Conservation (phyloP, 2,113 vertebrate genomes). For the Misgurnus anguillicaudatus region DNA sequence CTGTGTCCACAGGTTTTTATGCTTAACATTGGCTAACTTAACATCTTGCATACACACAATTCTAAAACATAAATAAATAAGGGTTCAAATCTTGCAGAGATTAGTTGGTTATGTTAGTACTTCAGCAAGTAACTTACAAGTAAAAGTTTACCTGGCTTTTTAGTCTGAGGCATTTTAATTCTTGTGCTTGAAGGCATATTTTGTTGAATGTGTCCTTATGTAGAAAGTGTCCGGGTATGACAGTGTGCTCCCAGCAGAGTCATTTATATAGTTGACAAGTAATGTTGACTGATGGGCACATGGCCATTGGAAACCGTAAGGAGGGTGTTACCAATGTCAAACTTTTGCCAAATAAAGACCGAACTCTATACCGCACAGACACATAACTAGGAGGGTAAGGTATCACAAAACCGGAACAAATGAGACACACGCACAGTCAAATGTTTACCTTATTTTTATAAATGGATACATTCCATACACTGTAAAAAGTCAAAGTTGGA, state of each 20-base stretch:
- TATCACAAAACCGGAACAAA: not conserved
- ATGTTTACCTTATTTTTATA: not conserved
- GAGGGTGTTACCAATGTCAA: slow-evolving; percentile 6
- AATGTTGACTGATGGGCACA: not conserved
- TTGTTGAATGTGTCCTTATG: not conserved
- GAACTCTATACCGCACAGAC: not conserved
- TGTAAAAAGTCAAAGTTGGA: too few species aligned
- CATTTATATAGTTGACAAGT: slow-evolving; percentile 9
- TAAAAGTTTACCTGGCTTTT: slow-evolving; percentile 21
- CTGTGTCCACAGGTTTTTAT: too few species aligned
- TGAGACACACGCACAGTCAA: not conserved
- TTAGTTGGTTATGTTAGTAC: not conserved
- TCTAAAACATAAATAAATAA: too few species aligned
- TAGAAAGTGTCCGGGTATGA: not conserved
- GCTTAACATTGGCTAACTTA: too few species aligned
- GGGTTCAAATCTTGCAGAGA: not conserved
- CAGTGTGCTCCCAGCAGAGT: not conserved
- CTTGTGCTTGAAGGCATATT: slow-evolving; percentile 15
- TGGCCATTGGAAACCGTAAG: not conserved
- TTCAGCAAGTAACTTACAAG: not conserved
- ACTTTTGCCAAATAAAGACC: slow-evolving; percentile 12
- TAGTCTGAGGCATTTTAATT: not conserved
- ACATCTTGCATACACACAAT: too few species aligned
- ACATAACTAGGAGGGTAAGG: not conserved
- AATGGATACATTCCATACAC: not conserved